Evolutionary conservation across 2,113 vertebrate species (phyloP), one percentile per base, ranked within the genome.

Genomic region (Stegostoma tigrinum): DNA sequence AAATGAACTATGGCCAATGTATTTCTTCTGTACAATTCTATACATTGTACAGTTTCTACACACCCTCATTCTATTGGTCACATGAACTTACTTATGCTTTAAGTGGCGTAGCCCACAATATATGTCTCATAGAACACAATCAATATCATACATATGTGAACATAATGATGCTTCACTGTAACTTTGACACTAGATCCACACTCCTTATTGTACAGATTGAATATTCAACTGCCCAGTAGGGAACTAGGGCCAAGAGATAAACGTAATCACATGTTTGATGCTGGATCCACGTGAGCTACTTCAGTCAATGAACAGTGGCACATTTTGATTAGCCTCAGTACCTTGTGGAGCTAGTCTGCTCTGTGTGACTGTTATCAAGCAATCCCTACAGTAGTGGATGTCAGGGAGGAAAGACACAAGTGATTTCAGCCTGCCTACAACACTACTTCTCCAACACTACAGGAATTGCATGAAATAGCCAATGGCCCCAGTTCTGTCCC

Each of bases 251-350:
- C 55, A 17, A 23, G 19, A 23, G 89, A 38, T 21, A 34, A 91
- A 4, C 30, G n/a, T n/a, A 2, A 64, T 15, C 55, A 61, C 21
- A 93, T 34, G 34, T 66, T 93, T 38, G 61, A 42, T 10, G 3
- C 89, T 38, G 3, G 61, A 64, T 67, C 21, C 38, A 61, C 34
- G 5, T 66, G 38, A 91, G 61, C 55, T 38, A 91, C 38, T 91
- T 91, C 61, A 93, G 34, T 66, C n/a, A 66, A n/a, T 61, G 87
- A 61, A n/a, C 34, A 93, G 61, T 66, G 89, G 61, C 89, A 93
- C 38, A n/a, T n/a, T 93, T 67, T 61, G 23, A 93, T 93, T 93
- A 93, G 89, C 89, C 89, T 66, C 34, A 38, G 34, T 19, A 4
- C 55, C 61, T n/a, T 1, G 38, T n/a, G 89, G 61, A 61, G n/a